Percentiles rank a stretch among this genome's conserved stretches.
Conservation (phyloP, 2,113 vertebrate genomes). For the Pantherophis guttatus region DNA sequence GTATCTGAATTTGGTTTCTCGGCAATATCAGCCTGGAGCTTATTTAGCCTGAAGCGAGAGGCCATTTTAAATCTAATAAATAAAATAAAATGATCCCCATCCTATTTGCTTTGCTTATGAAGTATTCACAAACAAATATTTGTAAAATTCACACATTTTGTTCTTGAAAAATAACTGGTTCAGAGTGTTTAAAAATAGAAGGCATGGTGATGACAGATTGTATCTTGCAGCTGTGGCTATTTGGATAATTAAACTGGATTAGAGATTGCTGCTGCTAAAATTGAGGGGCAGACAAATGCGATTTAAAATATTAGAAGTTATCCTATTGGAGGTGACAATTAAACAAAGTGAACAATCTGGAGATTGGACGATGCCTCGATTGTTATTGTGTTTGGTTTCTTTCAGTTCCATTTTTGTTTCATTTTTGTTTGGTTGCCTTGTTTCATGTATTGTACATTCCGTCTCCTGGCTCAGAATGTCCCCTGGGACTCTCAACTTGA, state of each 20-base stretch:
- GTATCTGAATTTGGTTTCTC: background rate
- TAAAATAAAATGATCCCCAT: background rate
- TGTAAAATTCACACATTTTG: background rate
- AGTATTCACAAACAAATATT: background rate
- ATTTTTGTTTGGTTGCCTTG: background rate
- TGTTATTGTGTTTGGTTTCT: conserved; percentile 13
- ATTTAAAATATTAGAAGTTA: background rate
- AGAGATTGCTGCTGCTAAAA: background rate
- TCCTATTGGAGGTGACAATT: background rate
- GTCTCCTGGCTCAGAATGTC: conserved; percentile 10
- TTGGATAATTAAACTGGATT: background rate
- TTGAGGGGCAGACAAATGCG: background rate
- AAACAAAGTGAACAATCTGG: background rate
- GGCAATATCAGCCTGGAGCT: background rate
- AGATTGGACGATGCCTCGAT: background rate
- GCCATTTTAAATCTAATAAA: background rate
- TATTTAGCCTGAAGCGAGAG: background rate
- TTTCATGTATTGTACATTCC: background rate
- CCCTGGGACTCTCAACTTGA: background rate
- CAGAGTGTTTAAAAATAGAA: background rate
- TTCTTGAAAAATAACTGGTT: background rate
- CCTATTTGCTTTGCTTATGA: background rate
- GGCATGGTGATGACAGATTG: background rate
- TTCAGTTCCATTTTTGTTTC: conserved; percentile 12
- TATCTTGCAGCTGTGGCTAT: background rate